Percentiles rank a stretch among this genome's conserved stretches.
Evolutionary conservation across 2,797 vertebrate genomes (phyloP).

Genomic region (Eulemur coronatus): DNA sequence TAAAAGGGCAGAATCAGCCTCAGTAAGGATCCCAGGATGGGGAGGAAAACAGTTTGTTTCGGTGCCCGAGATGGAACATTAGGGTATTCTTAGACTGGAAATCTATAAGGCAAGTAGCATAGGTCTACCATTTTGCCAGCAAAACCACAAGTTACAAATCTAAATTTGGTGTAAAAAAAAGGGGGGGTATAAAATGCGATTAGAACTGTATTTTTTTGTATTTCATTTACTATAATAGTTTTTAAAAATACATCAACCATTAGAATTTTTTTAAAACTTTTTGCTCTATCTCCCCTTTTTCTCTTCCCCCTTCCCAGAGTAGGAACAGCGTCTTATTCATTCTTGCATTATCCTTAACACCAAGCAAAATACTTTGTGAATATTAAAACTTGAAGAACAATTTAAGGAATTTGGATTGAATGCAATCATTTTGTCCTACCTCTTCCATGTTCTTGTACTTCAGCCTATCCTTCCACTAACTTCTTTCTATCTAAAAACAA

Average conservation of each 20-base stretch:
- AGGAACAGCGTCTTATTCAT: background rate
- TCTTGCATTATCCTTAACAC: background rate
- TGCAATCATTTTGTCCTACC: background rate
- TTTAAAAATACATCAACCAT: background rate
- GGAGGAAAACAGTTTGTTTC: slow-evolving; percentile 11
- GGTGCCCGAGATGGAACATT: background rate
- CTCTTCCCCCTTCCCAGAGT: background rate
- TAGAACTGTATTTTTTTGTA: background rate
- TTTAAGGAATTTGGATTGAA: background rate
- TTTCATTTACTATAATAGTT: background rate
- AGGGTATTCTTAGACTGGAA: background rate
- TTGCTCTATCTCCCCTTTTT: background rate
- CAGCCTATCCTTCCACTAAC: background rate
- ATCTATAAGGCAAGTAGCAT: background rate
- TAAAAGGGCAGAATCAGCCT: background rate
- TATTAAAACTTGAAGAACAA: background rate
- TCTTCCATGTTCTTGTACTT: background rate
- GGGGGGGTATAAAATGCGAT: background rate
- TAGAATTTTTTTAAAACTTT: background rate
- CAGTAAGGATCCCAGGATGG: background rate
- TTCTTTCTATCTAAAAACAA: slow-evolving; percentile 12
- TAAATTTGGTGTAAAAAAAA: background rate
- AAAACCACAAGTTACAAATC: background rate
- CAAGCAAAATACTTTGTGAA: background rate
- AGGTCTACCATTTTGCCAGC: background rate